A percentile compares a stretch with the other conserved stretches of the same genome.
phyloP scores from a whole-genome alignment of 1,140 invertebrate genomes.

The Drosophila fuyamai region DNA sequence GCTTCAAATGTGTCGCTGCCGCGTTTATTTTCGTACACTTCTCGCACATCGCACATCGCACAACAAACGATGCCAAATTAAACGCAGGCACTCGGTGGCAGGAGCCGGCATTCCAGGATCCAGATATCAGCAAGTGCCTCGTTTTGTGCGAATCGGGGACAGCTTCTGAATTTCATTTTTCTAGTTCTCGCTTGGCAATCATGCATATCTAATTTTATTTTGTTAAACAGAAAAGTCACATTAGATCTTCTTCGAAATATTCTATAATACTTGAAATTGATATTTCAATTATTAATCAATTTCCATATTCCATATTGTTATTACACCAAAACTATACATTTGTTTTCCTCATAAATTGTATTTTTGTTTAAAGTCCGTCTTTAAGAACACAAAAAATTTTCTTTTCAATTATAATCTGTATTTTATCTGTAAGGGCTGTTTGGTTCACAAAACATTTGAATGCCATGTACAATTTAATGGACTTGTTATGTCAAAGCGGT shows the following conservation, averaged over 20 bases:
- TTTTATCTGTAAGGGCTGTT: background rate
- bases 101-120: slow-evolving; percentile 11
- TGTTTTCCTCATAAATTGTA: background rate
- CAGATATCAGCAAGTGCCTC: slow-evolving; percentile 17
- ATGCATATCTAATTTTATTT: no score
- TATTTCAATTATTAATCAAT: no score
- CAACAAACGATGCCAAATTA: slow-evolving; percentile 45
- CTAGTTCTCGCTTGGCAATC: no score
- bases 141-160: background rate
- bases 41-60: slow-evolving; percentile 33
- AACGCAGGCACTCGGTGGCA: slow-evolving; percentile 25
- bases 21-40: slow-evolving; percentile 63
- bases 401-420: background rate
- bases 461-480: background rate
- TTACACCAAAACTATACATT: no score
- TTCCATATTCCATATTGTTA: no score
- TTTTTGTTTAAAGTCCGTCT: background rate
- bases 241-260: no score
- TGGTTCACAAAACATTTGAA: background rate
- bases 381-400: background rate
- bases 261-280: no score
- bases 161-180: background rate
- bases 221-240: no score
- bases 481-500: slow-evolving; percentile 1
- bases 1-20: slow-evolving; percentile 40